A percentile compares a stretch with the other conserved stretches of the same genome.
Evolutionary conservation across 2,888 invertebrate species (phyloP).

Genomic region (Drosophila kambysellisi): DNA sequence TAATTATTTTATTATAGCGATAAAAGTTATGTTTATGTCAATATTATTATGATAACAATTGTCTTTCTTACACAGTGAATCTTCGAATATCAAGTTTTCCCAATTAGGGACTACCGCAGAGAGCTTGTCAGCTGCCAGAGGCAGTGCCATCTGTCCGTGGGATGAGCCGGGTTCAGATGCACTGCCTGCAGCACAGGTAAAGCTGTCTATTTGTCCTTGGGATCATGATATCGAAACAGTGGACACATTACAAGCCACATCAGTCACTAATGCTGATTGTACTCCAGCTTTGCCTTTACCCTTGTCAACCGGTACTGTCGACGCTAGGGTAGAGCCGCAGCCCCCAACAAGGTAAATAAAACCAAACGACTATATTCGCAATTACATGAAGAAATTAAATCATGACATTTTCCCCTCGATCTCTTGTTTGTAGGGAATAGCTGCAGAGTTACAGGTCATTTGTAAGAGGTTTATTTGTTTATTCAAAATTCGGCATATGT

Average conservation of each 20-base stretch:
- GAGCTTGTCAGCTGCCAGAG: slow-evolving; percentile 41
- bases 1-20: neutral
- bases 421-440: neutral
- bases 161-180: slow-evolving; percentile 70
- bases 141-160: slow-evolving; percentile 84
- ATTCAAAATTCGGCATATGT: neutral
- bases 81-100: slow-evolving; percentile 72
- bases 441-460: neutral
- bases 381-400: neutral
- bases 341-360: slow-evolving; percentile 72
- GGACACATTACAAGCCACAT: neutral
- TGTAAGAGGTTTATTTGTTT: too few species aligned
- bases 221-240: neutral
- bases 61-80: slow-evolving; percentile 70
- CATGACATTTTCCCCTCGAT: neutral
- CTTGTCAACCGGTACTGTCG: neutral
- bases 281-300: slow-evolving; percentile 3
- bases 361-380: neutral
- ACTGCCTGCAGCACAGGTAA: slow-evolving; percentile 12
- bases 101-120: slow-evolving; percentile 82
- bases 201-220: slow-evolving; percentile 3
- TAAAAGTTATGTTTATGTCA: neutral
- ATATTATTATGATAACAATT: neutral
- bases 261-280: slow-evolving; percentile 8
- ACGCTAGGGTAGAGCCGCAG: slow-evolving; percentile 35